A percentile compares a stretch with the other conserved stretches of the same genome.
Conservation (phyloP, 1,140 invertebrate species). For the Ladona fulva region DNA sequence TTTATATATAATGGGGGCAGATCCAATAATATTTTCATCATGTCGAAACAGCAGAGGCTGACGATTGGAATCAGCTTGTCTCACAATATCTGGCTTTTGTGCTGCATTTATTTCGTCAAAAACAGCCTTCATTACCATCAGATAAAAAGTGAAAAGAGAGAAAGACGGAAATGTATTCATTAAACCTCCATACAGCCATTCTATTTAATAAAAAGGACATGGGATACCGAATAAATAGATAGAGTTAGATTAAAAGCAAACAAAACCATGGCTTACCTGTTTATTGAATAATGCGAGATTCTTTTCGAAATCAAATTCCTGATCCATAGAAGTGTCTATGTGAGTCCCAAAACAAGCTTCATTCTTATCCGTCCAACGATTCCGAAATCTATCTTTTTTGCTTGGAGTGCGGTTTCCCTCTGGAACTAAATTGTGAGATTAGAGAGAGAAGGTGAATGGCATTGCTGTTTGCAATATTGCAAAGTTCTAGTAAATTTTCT, state of each 20-base stretch:
- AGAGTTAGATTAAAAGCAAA: too few relatives aligned
- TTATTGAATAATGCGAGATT: conserved; percentile 88
- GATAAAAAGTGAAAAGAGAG: too few relatives aligned
- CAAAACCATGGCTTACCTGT: too few relatives aligned
- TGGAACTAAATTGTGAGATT: conserved; percentile 19
- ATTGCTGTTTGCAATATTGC: too few relatives aligned
- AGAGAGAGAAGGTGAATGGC: too few relatives aligned
- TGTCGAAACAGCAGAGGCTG: conserved; percentile 50
- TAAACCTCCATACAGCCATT: too few relatives aligned
- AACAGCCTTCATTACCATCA: conserved; percentile 38
- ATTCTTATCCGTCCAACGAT: conserved; percentile 38
- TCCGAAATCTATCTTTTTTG: conserved; percentile 38
- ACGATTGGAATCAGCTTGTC: conserved; percentile 33
- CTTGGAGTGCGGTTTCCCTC: conserved; percentile 33
- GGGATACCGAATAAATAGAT: too few relatives aligned
- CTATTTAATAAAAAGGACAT: too few relatives aligned
- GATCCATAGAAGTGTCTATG: conserved; percentile 43
- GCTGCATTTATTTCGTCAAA: conserved; percentile 67
- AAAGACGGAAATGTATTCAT: too few relatives aligned
- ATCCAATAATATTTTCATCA: conserved; percentile 75
- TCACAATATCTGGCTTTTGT: conserved; percentile 54
- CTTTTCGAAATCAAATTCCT: conserved; percentile 91
- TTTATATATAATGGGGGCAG: conserved; percentile 50
- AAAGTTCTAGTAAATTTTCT: background rate
- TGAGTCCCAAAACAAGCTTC: conserved; percentile 53